These are phyloP conservation scores for Nowickia ferox DNA, from an alignment of 2,888 invertebrate species.

Conservation along the genomic window DNA sequence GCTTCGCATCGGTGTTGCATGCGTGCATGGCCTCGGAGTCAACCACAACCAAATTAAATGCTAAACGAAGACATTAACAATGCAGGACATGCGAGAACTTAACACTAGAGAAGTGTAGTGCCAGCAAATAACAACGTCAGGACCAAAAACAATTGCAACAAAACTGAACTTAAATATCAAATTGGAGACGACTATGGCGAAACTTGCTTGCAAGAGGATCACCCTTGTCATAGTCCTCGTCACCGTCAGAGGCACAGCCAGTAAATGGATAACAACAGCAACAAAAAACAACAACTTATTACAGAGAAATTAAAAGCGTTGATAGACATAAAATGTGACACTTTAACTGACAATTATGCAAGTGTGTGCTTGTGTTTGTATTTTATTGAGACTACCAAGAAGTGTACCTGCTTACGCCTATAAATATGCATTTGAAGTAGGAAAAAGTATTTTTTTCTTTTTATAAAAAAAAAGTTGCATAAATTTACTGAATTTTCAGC, in stretches of 20 bases:
- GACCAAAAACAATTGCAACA: slow-evolving; percentile 22
- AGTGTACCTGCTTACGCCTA: slow-evolving; percentile 61
- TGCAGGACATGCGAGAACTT: slow-evolving; percentile 73
- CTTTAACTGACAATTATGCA: slow-evolving; percentile 55
- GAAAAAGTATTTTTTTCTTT: background rate
- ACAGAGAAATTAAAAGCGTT: slow-evolving; percentile 64
- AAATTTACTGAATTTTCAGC: slow-evolving; percentile 18
- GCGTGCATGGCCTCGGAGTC: slow-evolving; percentile 66
- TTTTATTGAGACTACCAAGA: background rate
- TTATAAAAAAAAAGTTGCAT: slow-evolving; percentile 16
- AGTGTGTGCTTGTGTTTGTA: background rate
- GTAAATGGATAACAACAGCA: slow-evolving; percentile 44
- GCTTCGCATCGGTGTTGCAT: slow-evolving; percentile 40
- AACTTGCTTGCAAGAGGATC: slow-evolving; percentile 43
- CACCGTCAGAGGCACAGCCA: slow-evolving; percentile 17
- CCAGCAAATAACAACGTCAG: slow-evolving; percentile 23
- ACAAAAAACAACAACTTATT: slow-evolving; percentile 58
- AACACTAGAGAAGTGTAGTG: slow-evolving; percentile 40
- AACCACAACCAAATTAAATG: slow-evolving; percentile 80
- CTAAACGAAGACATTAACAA: slow-evolving; percentile 80
- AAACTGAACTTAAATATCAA: slow-evolving; percentile 37
- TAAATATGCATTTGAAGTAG: slow-evolving; percentile 63
- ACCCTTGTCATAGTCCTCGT: slow-evolving; percentile 36
- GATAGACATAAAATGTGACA: slow-evolving; percentile 68
- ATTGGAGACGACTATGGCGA: slow-evolving; percentile 45